A percentile compares a stretch with the other conserved stretches of the same genome.
Evolutionary conservation across 2,113 vertebrate genomes (phyloP).

Genomic region (Taxidea taxus): DNA sequence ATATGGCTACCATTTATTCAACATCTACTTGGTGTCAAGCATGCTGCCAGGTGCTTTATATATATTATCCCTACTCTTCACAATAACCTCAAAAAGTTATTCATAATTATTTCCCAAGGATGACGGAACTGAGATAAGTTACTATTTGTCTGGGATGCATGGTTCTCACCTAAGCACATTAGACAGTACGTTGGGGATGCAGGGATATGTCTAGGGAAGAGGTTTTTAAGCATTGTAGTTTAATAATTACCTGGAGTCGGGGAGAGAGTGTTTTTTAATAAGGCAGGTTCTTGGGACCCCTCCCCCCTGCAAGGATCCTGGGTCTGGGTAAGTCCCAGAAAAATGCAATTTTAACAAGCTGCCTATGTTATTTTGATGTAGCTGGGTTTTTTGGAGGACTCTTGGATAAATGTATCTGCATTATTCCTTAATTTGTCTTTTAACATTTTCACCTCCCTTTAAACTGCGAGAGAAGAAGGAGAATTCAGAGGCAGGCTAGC

Average conservation of each 20-base stretch:
- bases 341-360: not conserved
- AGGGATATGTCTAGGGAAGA: not conserved
- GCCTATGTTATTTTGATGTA: not conserved
- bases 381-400: not conserved
- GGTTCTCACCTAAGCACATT: not conserved
- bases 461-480: not conserved
- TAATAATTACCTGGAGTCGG: not conserved
- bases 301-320: not conserved
- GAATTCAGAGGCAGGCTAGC: not conserved
- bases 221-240: not conserved
- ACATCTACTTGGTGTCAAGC: not conserved
- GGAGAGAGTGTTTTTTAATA: not conserved
- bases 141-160: not conserved
- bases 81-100: not conserved
- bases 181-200: not conserved
- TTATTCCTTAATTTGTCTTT: not conserved
- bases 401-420: not conserved
- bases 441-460: not conserved
- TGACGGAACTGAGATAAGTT: not conserved
- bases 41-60: not conserved
- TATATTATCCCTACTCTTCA: not conserved
- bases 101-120: not conserved
- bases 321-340: not conserved
- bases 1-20: not conserved
- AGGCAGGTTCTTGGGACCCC: not conserved